Conservation (phyloP, 2,888 invertebrate genomes). For the Drosophila conformis region DNA sequence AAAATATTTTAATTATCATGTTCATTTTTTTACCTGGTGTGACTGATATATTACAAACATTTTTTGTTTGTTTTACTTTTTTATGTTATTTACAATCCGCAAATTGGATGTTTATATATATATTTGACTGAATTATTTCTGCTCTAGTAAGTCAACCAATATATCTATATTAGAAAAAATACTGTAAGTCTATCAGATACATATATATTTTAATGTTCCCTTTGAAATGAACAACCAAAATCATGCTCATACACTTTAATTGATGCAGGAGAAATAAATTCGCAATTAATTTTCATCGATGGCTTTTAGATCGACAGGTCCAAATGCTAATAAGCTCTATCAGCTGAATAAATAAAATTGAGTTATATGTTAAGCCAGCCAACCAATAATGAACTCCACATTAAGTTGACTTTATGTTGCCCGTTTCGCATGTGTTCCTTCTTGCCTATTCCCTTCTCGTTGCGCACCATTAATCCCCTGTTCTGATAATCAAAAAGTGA, state of each 20-base stretch:
- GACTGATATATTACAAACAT: not conserved
- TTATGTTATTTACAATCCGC: not conserved
- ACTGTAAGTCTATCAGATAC: no score
- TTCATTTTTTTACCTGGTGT: not conserved
- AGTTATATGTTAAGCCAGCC: constrained; percentile 1
- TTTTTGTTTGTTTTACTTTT: not conserved
- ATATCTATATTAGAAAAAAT: not conserved
- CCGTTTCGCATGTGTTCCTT: not conserved
- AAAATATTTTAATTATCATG: not conserved
- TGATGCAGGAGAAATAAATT: not conserved
- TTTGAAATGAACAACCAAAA: not conserved
- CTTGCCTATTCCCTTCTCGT: not conserved
- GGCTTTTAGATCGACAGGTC: not conserved
- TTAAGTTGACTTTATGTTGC: not conserved
- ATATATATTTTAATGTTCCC: not conserved
- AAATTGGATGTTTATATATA: not conserved
- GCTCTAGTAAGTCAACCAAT: not conserved
- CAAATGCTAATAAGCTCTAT: not conserved
- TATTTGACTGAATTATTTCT: not conserved
- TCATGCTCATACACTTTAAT: not conserved
- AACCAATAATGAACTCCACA: not conserved
- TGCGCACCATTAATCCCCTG: not conserved
- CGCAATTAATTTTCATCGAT: constrained; percentile 41
- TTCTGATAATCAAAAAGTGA: constrained; percentile 15
- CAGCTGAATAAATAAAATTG: not conserved